phyloP scores from a whole-genome alignment of 2,888 invertebrate genomes.

The Melolontha melolontha region DNA sequence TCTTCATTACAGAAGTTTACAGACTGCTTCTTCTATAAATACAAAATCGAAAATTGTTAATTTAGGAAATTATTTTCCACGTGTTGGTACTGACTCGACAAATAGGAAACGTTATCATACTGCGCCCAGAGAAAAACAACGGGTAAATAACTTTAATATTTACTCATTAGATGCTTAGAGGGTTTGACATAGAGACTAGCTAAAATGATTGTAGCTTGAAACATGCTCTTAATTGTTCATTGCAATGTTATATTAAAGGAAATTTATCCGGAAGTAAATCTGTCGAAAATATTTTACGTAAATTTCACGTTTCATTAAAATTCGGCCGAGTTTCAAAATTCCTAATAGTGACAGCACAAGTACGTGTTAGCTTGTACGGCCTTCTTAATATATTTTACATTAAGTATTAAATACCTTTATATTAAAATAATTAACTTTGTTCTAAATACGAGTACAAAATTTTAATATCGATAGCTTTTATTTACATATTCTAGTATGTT shows the following conservation, averaged over 20 bases:
- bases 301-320: too few relatives aligned
- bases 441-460: too few relatives aligned
- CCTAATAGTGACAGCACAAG: not conserved
- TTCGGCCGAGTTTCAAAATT: not conserved
- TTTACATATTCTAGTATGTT: too few relatives aligned
- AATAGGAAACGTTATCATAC: constrained; percentile 71
- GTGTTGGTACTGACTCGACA: constrained; percentile 63
- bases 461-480: constrained; percentile 2
- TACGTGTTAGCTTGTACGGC: constrained; percentile 5
- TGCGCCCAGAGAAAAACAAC: constrained; percentile 71
- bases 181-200: constrained; percentile 14
- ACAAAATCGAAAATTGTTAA: constrained; percentile 63
- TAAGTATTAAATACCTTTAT: too few relatives aligned
- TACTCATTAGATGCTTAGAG: constrained; percentile 37
- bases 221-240: not conserved
- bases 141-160: constrained; percentile 61
- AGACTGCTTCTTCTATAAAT: constrained; percentile 61
- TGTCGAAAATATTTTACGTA: too few relatives aligned
- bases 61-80: constrained; percentile 63
- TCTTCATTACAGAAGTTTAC: constrained; percentile 62
- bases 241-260: too few relatives aligned
- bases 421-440: not conserved
- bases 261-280: too few relatives aligned
- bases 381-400: not conserved
- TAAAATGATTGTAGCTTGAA: constrained; percentile 14